phyloP scores from a whole-genome alignment of 2,797 vertebrate genomes.

The Melopsittacus undulatus region DNA sequence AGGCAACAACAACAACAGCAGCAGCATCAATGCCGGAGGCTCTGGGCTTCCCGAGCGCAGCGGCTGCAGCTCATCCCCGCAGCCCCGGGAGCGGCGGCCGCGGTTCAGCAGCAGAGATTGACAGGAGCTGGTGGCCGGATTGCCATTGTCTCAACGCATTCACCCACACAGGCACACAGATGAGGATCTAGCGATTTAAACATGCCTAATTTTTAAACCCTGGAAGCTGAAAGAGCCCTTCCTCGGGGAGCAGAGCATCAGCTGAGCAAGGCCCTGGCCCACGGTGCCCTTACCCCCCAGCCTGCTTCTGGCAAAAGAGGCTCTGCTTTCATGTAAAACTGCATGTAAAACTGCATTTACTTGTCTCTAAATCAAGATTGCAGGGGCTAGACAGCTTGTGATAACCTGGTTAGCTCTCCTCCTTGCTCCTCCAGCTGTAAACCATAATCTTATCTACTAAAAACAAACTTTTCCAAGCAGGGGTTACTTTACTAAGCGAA shows the following conservation, averaged over 20 bases:
- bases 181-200: fast-evolving
- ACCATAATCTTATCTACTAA: neutral
- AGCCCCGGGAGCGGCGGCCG: neutral
- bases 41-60: neutral
- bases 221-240: too few relatives aligned
- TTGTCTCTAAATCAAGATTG: fast-evolving
- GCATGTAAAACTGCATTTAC: fast-evolving
- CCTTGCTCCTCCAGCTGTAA: fast-evolving
- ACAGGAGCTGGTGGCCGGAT: fast-evolving
- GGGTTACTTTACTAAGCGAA: neutral
- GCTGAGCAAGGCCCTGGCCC: neutral
- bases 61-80: neutral
- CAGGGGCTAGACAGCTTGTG: neutral
- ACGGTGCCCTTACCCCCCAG: neutral
- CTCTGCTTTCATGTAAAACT: neutral
- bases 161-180: fast-evolving
- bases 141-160: fast-evolving
- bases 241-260: fast-evolving
- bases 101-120: neutral
- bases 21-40: fast-evolving
- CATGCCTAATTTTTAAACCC: fast-evolving
- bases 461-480: neutral
- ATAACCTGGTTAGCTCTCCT: neutral
- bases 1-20: fast-evolving
- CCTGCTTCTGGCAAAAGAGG: neutral